Base-by-base conservation (phyloP, 2,113 vertebrate genomes). In the Damaliscus lunatus region DNA sequence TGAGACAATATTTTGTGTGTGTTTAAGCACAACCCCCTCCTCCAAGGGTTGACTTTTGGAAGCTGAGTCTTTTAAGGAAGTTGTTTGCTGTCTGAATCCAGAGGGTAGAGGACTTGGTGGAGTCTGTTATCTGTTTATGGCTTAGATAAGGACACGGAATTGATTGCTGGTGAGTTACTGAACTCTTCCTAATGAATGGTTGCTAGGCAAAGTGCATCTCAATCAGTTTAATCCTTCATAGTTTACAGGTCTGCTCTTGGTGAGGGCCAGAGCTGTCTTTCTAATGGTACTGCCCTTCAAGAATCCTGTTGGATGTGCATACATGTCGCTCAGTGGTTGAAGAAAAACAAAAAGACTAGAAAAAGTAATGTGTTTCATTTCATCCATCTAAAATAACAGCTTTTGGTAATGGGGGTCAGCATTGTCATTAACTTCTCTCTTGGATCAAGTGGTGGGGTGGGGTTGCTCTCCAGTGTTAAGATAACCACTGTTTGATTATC, bases 181-280 rank as follows among this genome's bases (percentile, higher is more conserved):
- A 99, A 99, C 98, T 98, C 98, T 98, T 98, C 98, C 97, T 99
- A 99, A 99, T 99, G 98, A 99, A 99, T 99, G 99, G 99, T 99
- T 98, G 98, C 99, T 99, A 99, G 98, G 99, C 98, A 98, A 99
- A 99, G 99, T 99, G 98, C 98, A 98, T 99, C 99, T 99, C 99
- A 98, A 98, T 99, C 98, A 98, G 98, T 99, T 99, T 99, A 99
- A 99, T 99, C 99, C 98, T 99, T 98, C 98, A 97, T 99, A 99
- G 99, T 99, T 99, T 99, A 99, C 98, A 99, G 98, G 98, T 99
- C 98, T 97, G 96, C 97, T 98, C 96, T 99, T 98, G 98, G 98
- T 98, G 98, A 99, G 97, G 98, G 98, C 98, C 96, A 95, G 96
- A 96, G 94, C 92, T 98, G 97, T 25, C 96, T 98, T 98, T 97